Base-by-base conservation (phyloP, 2,888 invertebrate species). In the Pseudococcus longispinus region DNA sequence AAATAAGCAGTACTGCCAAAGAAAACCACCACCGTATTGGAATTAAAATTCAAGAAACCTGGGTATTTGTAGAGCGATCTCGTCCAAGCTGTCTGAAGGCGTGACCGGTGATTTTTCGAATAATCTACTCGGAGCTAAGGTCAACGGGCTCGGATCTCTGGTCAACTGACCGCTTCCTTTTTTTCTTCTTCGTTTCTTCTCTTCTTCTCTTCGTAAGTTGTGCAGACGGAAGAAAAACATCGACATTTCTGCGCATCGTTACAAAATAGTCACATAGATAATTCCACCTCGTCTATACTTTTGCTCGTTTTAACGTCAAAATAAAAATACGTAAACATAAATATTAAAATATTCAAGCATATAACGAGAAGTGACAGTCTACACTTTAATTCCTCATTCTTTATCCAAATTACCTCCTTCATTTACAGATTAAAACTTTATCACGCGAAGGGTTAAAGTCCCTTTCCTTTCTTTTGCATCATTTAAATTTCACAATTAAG, bases 191-290 rank as follows among this genome's bases (percentile, higher is more conserved):
- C 94, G 93, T 89, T 94, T 93, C 91, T 94, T 94, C 91, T 96
- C 96, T 92, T 95, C 95, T 91, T 95, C 95, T 89, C 96, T 94
- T 91, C 95, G 96, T 91, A 95, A 93, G 92, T 96, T 96, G 94
- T 96, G 97, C 91, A 96, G 94, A 90, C 97, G 96, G 92, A 97
- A 97, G 95, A 97, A 97, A 94, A 96, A 97, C 94, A 97, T 94
- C 93, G 96, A 96, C 96, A 96, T 96, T 92, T 86, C 46, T 44
- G 70, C 70, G 51, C 51, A 77, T 77, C 86, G 86, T 44, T n/a
- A 80, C 77, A 80, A 80, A 80, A 80, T 42, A 42, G 0, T 18
- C 15, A 3, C 29, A 29, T 15, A 29, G 3, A 29, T 70, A 70
- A 29, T 18, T 32, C 26, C 18, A 29, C 15, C n/a, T n/a, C n/a